Base-by-base conservation (phyloP, 1,140 invertebrate species). In the Trichonephila clavata region DNA sequence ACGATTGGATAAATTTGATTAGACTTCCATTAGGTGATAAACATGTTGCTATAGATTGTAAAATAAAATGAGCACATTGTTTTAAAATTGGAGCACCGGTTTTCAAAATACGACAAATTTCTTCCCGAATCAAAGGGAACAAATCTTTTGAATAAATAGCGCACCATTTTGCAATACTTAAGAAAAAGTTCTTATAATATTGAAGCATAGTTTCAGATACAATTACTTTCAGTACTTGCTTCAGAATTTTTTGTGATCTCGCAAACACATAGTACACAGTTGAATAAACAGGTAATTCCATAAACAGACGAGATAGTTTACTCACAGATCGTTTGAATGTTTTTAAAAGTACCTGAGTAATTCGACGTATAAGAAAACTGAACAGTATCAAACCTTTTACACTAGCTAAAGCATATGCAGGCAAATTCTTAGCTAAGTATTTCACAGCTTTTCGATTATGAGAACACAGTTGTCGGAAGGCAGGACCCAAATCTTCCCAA, bases 401-500 rank as follows among this genome's bases (percentile, higher is more conserved):
- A 21, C 68, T 32, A 14, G 65, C 89, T 81, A 90, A 80, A 80
- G 89, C 89, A 61, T 77, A 24, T 14, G 24, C 43, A 7, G 89
- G 89, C 68, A 90, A n/a, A 13, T 90, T 81, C 18, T 59, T 21
- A 10, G 68, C 50, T n/a, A 80, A 39, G 21, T 90, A 90, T 39
- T 80, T 81, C 57, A 77, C 68, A 6, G 71, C 21, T 7, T 24
- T 24, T 14, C 43, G 68, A 81, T 90, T 90, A 21, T 81, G 71
- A 14, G 89, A 14, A 18, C 68, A 90, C 7, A 90, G 16, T 6
- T n/a, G 71, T 6, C 60, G 71, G 57, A 80, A 57, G 3, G 60
- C 5, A 39, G 65, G 68, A 20, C 24, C 65, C 10, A 90, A 90
- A 59, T 90, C 89, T 60, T 90, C 89, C n/a, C 68, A 60, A 27